Evolutionary conservation across 1,140 invertebrate species (phyloP).

Genomic region (Lucilia cuprina): DNA sequence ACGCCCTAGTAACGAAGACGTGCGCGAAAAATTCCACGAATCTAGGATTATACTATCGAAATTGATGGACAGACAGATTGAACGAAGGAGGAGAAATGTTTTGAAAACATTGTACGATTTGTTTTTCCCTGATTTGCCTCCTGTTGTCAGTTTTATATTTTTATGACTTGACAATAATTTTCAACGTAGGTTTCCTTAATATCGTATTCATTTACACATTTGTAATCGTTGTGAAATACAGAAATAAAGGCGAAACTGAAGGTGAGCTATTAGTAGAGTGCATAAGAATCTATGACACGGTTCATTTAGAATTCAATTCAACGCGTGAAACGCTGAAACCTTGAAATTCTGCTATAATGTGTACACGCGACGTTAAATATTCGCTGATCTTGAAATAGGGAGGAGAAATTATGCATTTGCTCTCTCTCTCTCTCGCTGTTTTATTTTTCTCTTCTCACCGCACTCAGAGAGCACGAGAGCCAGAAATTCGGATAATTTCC

Average conservation of each 20-base stretch:
- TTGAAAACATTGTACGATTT: slow-evolving; percentile 25
- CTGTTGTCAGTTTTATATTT: slow-evolving; percentile 60
- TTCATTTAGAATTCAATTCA: slow-evolving; percentile 22
- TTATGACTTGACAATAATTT: slow-evolving; percentile 61
- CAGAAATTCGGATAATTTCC: background rate
- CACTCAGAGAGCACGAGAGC: background rate
- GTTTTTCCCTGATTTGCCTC: slow-evolving; percentile 40
- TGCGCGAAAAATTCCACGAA: slow-evolving; percentile 40
- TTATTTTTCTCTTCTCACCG: background rate
- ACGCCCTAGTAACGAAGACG: slow-evolving; percentile 51
- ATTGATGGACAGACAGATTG: background rate
- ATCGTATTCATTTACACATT: background rate
- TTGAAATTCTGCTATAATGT: slow-evolving; percentile 18
- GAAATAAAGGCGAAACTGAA: slow-evolving; percentile 36
- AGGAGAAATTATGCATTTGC: background rate
- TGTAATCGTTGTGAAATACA: background rate
- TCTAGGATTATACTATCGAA: background rate
- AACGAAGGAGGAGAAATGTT: slow-evolving; percentile 23
- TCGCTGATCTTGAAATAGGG: background rate
- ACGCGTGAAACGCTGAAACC: slow-evolving; percentile 20
- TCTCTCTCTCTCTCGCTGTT: background rate
- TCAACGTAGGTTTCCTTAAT: slow-evolving; percentile 48
- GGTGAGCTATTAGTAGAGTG: slow-evolving; percentile 50
- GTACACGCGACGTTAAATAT: slow-evolving; percentile 47
- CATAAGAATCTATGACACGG: slow-evolving; percentile 46